Evolutionary conservation across 1,140 invertebrate genomes (phyloP).

Genomic region (Drosophila insularis): DNA sequence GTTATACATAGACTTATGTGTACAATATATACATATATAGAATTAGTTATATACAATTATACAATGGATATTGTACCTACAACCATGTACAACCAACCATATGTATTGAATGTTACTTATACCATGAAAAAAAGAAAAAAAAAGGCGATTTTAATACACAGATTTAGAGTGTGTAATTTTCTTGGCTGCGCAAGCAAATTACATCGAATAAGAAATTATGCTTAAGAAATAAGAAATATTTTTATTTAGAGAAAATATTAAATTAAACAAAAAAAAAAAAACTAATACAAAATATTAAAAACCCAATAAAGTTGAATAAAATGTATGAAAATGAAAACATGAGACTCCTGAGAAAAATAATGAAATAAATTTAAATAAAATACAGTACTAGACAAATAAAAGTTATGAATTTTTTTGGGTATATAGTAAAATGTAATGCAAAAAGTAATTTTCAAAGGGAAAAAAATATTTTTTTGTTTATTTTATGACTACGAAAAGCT

Average conservation of each 20-base stretch:
- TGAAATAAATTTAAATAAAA: slow-evolving; percentile 19
- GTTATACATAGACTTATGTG: slow-evolving; percentile 42
- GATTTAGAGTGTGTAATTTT: slow-evolving; percentile 26
- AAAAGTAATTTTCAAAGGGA: too few species aligned
- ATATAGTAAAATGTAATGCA: too few species aligned
- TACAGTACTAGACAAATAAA: slow-evolving; percentile 53
- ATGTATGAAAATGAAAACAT: slow-evolving; percentile 75
- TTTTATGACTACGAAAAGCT: too few species aligned
- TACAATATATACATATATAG: slow-evolving; percentile 39
- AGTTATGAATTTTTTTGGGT: background rate
- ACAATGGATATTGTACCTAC: slow-evolving; percentile 54
- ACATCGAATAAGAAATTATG: slow-evolving; percentile 26
- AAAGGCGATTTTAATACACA: slow-evolving; percentile 69
- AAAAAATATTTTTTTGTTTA: too few species aligned
- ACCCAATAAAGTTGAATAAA: slow-evolving; percentile 31
- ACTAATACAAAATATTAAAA: slow-evolving; percentile 22
- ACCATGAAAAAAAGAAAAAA: slow-evolving; percentile 34
- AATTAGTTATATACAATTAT: slow-evolving; percentile 52
- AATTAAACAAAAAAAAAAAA: slow-evolving; percentile 27
- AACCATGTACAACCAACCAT: slow-evolving; percentile 8
- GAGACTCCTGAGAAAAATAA: slow-evolving; percentile 70
- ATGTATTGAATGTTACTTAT: slow-evolving; percentile 37
- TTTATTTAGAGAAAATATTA: slow-evolving; percentile 77
- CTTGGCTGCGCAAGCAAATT: slow-evolving; percentile 19
- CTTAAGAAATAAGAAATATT: slow-evolving; percentile 57